Percentiles rank a stretch among this genome's conserved stretches.
These are phyloP conservation scores for Eupithecia pulchellata DNA, from an alignment of 2,888 invertebrate genomes.

Conservation along the genomic window DNA sequence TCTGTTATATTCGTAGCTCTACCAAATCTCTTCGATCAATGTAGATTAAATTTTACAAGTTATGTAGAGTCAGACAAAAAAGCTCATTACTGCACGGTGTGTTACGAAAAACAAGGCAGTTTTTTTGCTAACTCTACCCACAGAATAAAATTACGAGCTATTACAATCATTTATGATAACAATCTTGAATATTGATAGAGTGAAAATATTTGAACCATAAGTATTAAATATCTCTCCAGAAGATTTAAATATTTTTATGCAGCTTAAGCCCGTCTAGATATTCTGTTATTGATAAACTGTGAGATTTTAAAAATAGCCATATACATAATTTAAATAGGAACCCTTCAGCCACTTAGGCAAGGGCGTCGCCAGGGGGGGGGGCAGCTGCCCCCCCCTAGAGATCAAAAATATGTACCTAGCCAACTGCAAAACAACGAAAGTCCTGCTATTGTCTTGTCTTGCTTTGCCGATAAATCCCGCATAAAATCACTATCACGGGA, in stretches of 20 bases:
- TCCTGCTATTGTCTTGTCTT: too few relatives aligned
- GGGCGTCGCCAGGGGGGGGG: too few relatives aligned
- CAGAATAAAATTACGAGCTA: conserved; percentile 66
- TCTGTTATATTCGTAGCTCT: conserved; percentile 28
- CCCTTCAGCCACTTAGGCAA: too few relatives aligned
- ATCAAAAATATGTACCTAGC: too few relatives aligned
- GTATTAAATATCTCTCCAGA: not conserved
- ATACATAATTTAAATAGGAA: too few relatives aligned
- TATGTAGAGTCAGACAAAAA: conserved; percentile 57
- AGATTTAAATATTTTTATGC: not conserved
- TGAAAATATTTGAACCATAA: conserved; percentile 51
- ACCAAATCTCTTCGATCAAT: conserved; percentile 47
- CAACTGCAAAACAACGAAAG: too few relatives aligned
- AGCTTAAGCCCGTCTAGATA: not conserved
- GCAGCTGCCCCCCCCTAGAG: too few relatives aligned
- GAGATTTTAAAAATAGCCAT: not conserved
- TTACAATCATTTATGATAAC: conserved; percentile 79
- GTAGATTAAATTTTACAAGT: conserved; percentile 54
- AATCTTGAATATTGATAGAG: conserved; percentile 70
- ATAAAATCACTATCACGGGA: too few relatives aligned
- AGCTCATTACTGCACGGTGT: conserved; percentile 51
- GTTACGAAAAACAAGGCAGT: conserved; percentile 41
- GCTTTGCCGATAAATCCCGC: too few relatives aligned
- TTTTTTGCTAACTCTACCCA: conserved; percentile 68
- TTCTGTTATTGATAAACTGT: not conserved